Base-by-base conservation (phyloP, 2,113 vertebrate species). In the Orthonyx spaldingii region DNA sequence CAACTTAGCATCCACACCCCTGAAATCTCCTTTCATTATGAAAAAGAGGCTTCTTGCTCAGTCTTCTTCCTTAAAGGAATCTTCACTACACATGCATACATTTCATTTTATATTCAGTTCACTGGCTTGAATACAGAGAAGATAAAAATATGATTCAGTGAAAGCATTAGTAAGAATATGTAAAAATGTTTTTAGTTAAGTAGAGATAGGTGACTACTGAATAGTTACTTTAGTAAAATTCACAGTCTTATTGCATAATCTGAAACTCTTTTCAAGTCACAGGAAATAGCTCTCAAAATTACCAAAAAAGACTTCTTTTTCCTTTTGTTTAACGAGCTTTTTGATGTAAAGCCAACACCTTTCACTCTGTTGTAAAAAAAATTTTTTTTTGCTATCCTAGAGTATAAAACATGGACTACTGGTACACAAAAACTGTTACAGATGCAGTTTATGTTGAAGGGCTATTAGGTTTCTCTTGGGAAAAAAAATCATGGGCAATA, bases 221-320 rank as follows among this genome's bases (percentile, higher is more conserved):
- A 88, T 72, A 93, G 61, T 20, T 39, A 53, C n/a, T 11, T 52
- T 24, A 52, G 64, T 86, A 81, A 94, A 96, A 92, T 85, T 55
- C 46, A 71, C 60, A 85, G 18, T 16, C n/a, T 12, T 55, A 20
- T 86, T 72, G 16, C 59, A 80, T 69, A 85, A 88, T 42, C 41
- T 89, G 56, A 86, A 85, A 52, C 14, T 35, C 22, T 78, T 81
- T 68, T 74, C 65, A 81, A 53, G n/a, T 61, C 41, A 50, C 42
- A 77, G 23, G 19, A 28, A 72, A 84, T 47, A 82, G 11, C 35
- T 84, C 83, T 42, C 24, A 78, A 69, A 63, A 74, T 60, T 71
- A 30, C 2, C 9, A 60, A 65, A 30, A 21, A 2, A 2, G 0
- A 15, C 4, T 1, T 15, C 20, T 32, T 57, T 57, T 21, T 52